Conservation (phyloP, 2,888 invertebrate genomes). For the Tortricodes alternella region DNA sequence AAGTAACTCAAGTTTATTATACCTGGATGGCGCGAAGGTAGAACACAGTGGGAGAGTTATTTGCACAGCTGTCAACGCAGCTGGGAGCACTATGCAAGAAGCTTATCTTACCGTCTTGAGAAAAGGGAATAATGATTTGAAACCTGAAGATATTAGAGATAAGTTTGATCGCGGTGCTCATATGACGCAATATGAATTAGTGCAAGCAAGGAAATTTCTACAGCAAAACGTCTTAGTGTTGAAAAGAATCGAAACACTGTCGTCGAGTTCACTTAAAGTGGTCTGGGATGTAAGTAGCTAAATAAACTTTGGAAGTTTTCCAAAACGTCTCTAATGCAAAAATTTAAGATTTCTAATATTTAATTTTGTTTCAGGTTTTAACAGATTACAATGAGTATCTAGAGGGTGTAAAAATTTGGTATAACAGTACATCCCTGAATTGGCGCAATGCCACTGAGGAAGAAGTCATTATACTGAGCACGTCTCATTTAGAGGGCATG, state of each 20-base stretch:
- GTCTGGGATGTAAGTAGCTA: constrained; percentile 90
- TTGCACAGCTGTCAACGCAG: constrained; percentile 77
- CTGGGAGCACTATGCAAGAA: constrained; percentile 78
- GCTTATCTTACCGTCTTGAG: constrained; percentile 74
- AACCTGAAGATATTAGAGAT: constrained; percentile 56
- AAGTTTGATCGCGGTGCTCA: constrained; percentile 66
- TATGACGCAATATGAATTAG: constrained; percentile 89
- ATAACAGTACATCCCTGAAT: constrained; percentile 73
- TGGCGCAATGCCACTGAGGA: constrained; percentile 70
- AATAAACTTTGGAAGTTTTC: not conserved
- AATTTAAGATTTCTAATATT: not conserved
- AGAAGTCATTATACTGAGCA: constrained; percentile 55
- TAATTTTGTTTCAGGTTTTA: constrained; percentile 61
- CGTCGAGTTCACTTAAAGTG: constrained; percentile 89
- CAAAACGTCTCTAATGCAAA: not conserved
- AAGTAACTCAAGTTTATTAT: constrained; percentile 75
- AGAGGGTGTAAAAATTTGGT: constrained; percentile 87
- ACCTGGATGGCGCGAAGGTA: constrained; percentile 70
- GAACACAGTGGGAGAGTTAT: constrained; percentile 77
- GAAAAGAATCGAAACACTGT: constrained; percentile 84
- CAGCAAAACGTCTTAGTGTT: constrained; percentile 91
- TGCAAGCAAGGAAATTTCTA: constrained; percentile 89
- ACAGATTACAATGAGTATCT: constrained; percentile 82
- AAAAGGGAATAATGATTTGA: constrained; percentile 70
- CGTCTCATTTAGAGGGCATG: constrained; percentile 52